phyloP scores from a whole-genome alignment of 1,140 invertebrate species.

The Drosophila willistoni region DNA sequence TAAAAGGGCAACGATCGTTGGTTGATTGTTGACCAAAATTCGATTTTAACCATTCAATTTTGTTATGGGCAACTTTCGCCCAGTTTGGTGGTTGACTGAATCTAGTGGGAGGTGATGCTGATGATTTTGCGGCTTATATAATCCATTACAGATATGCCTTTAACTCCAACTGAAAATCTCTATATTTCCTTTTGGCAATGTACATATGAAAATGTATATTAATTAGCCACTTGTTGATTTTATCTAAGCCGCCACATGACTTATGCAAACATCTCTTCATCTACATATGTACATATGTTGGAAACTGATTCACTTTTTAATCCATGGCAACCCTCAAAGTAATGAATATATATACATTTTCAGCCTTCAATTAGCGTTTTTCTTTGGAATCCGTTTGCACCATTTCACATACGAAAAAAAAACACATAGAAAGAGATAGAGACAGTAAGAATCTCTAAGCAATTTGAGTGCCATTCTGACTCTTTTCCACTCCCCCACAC shows the following conservation, averaged over 20 bases:
- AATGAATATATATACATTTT: conserved; percentile 24
- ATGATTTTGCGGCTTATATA: background rate
- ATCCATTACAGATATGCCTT: too few relatives aligned
- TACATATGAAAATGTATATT: background rate
- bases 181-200: background rate
- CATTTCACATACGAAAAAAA: conserved; percentile 15
- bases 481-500: background rate
- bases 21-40: too few relatives aligned
- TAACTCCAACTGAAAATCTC: background rate
- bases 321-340: conserved; percentile 7
- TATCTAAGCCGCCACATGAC: background rate
- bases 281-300: background rate
- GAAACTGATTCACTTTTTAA: conserved; percentile 4
- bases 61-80: too few relatives aligned
- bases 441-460: conserved; percentile 6
- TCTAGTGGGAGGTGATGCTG: background rate
- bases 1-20: conserved; percentile 6
- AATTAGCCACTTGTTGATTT: conserved; percentile 11
- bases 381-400: conserved; percentile 36
- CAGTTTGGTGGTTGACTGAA: conserved; percentile 6
- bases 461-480: conserved; percentile 9
- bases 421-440: background rate
- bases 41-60: too few relatives aligned
- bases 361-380: conserved; percentile 76
- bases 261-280: background rate